A percentile compares a stretch with the other conserved stretches of the same genome.
Conservation (phyloP, 2,113 vertebrate species). For the Scortum barcoo region DNA sequence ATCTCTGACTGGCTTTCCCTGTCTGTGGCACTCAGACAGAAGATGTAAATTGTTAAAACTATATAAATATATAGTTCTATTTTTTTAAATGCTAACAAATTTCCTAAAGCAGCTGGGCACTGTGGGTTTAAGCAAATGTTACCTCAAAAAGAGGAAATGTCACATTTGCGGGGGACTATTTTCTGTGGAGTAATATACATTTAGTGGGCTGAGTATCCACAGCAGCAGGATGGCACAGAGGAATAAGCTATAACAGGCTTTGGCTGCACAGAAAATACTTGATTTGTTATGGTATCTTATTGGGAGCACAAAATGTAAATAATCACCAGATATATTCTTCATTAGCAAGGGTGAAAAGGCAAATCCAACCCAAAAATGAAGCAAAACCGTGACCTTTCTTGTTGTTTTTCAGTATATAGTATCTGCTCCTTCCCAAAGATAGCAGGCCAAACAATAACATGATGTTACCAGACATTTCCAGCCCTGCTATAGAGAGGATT, state of each 20-base stretch:
- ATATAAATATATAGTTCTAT: background rate
- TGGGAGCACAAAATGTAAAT: background rate
- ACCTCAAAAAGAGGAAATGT: background rate
- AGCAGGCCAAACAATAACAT: background rate
- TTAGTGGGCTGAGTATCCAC: slow-evolving; percentile 15
- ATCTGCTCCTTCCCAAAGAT: slow-evolving; percentile 1
- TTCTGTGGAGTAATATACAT: slow-evolving; percentile 2
- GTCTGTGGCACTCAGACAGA: background rate
- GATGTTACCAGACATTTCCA: slow-evolving; percentile 4
- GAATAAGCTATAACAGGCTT: background rate
- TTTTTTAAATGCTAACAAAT: background rate
- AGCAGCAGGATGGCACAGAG: background rate
- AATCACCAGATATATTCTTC: background rate
- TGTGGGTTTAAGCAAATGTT: background rate
- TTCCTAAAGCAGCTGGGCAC: background rate
- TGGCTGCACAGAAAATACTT: background rate
- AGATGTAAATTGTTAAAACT: background rate
- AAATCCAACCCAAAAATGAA: background rate
- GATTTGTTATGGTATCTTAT: background rate
- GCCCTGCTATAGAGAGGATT: background rate
- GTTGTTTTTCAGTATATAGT: background rate
- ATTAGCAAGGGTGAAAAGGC: background rate
- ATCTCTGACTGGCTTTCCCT: background rate
- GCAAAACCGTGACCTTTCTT: background rate
- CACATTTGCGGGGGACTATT: slow-evolving; percentile 3